Conservation (phyloP, 2,797 vertebrate species). For the Labeo calbasu region DNA sequence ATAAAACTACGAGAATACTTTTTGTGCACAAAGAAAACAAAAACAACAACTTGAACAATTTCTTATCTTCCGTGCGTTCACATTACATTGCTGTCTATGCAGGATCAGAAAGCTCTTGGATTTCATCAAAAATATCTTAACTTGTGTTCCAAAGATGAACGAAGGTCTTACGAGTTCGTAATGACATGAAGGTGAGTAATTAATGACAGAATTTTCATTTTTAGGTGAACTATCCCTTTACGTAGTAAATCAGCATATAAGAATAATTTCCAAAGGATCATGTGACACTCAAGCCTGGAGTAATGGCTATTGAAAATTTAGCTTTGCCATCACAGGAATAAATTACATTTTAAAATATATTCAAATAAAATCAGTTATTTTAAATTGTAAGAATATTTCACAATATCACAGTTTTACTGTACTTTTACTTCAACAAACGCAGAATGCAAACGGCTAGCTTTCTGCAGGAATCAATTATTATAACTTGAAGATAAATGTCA, state of each 20-base stretch:
- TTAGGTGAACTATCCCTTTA: no score
- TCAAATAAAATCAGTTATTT: background rate
- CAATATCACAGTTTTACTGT: background rate
- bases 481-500: background rate
- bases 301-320: background rate
- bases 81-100: no score
- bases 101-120: no score
- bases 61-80: no score
- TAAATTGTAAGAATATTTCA: background rate
- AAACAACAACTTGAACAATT: no score
- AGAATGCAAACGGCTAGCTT: background rate
- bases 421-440: background rate
- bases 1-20: no score
- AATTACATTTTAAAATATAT: background rate
- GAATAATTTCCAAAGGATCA: background rate
- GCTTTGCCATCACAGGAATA: background rate
- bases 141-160: no score
- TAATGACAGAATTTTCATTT: no score
- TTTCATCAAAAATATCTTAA: no score
- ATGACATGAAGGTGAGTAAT: no score
- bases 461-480: background rate
- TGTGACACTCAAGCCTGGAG: background rate
- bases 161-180: no score
- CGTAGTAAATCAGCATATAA: background rate
- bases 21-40: no score